Evolutionary conservation across 1,140 invertebrate species (phyloP).

Genomic region (Drosophila mojavensis): DNA sequence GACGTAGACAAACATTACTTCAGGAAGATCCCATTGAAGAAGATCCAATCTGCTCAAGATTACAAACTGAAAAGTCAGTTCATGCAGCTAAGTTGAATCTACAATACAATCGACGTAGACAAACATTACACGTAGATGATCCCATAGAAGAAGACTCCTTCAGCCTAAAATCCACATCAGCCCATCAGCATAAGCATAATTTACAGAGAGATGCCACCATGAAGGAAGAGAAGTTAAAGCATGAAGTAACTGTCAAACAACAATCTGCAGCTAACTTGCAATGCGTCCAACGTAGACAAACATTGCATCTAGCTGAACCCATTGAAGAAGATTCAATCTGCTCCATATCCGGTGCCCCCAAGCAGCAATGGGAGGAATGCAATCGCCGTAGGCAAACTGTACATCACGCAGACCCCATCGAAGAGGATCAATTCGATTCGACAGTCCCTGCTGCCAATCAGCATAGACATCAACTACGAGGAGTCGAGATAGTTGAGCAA

Average conservation of each 20-base stretch:
- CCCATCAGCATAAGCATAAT: background rate
- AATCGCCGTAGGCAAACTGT: constrained; percentile 10
- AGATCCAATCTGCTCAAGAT: too few species aligned
- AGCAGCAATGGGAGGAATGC: background rate
- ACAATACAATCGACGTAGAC: background rate
- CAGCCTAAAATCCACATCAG: background rate
- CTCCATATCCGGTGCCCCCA: background rate
- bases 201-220: constrained; percentile 1
- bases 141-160: constrained; percentile 17
- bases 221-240: background rate
- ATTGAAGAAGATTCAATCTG: constrained; percentile 13
- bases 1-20: constrained; percentile 7
- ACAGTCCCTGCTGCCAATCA: background rate
- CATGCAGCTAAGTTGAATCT: too few species aligned
- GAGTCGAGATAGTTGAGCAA: too few species aligned
- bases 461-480: background rate
- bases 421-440: constrained; percentile 8
- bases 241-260: background rate
- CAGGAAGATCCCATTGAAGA: background rate
- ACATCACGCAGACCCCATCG: constrained; percentile 1
- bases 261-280: background rate
- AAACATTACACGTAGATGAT: constrained; percentile 10
- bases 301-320: background rate
- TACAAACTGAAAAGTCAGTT: too few species aligned
- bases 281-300: background rate